Evolutionary conservation across 2,888 invertebrate species (phyloP).

Genomic region (Perithous albicinctus): DNA sequence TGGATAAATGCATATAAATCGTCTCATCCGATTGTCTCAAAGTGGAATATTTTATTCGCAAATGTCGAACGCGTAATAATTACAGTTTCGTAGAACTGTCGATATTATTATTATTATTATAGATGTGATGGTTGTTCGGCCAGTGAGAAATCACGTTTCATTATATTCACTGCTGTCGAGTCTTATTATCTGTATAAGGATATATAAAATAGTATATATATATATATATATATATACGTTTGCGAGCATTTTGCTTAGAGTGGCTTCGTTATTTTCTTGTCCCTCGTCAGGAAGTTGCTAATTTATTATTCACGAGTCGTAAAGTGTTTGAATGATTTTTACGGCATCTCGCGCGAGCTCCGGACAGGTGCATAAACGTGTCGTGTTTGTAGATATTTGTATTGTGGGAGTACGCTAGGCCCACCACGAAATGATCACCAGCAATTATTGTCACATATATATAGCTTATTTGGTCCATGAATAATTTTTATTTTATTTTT

Average conservation of each 20-base stretch:
- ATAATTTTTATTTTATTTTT: not conserved
- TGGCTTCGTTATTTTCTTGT: constrained; percentile 64
- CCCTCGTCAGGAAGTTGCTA: constrained; percentile 63
- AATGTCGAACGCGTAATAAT: constrained; percentile 41
- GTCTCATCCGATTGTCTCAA: not conserved
- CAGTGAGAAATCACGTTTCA: constrained; percentile 40
- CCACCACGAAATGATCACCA: not conserved
- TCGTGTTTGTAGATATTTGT: constrained; percentile 28
- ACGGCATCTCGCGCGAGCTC: constrained; percentile 62
- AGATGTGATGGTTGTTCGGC: constrained; percentile 6
- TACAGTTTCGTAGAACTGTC: constrained; percentile 30
- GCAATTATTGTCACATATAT: no score
- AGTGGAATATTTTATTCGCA: constrained; percentile 27
- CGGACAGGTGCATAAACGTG: constrained; percentile 67
- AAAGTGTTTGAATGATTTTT: constrained; percentile 69
- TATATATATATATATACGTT: not conserved
- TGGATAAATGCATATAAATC: not conserved
- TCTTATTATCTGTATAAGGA: not conserved
- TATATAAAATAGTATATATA: not conserved
- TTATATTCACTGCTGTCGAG: not conserved
- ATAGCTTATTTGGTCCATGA: not conserved
- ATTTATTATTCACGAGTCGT: constrained; percentile 71
- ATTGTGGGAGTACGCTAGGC: constrained; percentile 35
- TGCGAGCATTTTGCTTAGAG: constrained; percentile 32
- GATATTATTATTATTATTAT: no score